phyloP scores from a whole-genome alignment of 2,797 vertebrate species.

The Eutrigla gurnardus region DNA sequence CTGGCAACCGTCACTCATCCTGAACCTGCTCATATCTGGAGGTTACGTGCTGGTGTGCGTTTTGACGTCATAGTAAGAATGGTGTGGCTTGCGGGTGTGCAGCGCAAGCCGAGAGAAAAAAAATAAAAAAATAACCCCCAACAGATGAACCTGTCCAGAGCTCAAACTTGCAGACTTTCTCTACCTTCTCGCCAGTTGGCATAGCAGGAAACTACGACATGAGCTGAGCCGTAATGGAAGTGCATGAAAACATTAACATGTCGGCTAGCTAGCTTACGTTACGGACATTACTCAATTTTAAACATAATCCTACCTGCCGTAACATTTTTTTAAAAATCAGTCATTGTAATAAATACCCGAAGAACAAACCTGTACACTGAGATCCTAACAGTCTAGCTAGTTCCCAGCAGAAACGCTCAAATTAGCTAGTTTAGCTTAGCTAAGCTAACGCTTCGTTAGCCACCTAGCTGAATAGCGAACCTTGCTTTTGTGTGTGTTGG shows the following conservation, averaged over 20 bases:
- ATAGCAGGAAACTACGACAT: background rate
- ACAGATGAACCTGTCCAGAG: no score
- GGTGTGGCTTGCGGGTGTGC: background rate
- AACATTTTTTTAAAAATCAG: background rate
- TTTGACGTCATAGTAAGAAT: background rate
- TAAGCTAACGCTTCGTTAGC: slow-evolving; percentile 61
- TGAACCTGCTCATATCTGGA: background rate
- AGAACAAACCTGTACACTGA: background rate
- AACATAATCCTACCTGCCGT: background rate
- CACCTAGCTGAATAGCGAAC: slow-evolving; percentile 31
- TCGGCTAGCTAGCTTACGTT: slow-evolving; percentile 11
- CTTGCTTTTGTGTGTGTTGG: slow-evolving; percentile 43
- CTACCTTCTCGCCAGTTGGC: fast-evolving
- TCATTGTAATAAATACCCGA: background rate
- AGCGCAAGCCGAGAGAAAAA: background rate
- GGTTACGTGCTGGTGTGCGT: background rate
- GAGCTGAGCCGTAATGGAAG: background rate
- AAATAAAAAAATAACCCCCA: no score
- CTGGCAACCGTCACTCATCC: background rate
- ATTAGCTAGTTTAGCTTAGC: slow-evolving; percentile 10
- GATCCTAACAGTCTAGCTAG: background rate
- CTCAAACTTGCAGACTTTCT: background rate
- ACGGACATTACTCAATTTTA: background rate
- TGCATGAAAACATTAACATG: background rate
- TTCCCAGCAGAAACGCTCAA: background rate